A percentile compares a stretch with the other conserved stretches of the same genome.
These are phyloP conservation scores for Habrosyne pyritoides DNA, from an alignment of 2,888 invertebrate species.

Conservation along the genomic window DNA sequence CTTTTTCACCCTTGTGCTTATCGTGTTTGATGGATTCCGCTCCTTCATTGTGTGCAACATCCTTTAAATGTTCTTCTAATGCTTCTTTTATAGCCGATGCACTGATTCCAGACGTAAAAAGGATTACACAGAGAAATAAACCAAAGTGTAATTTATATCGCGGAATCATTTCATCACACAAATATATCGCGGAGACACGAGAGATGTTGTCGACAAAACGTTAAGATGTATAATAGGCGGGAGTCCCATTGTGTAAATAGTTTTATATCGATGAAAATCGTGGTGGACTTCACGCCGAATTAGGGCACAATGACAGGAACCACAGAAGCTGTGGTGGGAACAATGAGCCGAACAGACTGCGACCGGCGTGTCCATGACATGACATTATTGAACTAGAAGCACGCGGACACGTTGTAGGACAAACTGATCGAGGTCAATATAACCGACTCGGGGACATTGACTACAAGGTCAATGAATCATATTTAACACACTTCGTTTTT, in stretches of 20 bases:
- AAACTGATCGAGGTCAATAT: constrained; percentile 65
- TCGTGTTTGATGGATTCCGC: constrained; percentile 70
- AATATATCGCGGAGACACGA: constrained; percentile 15
- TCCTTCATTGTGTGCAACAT: constrained; percentile 69
- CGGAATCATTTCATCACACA: constrained; percentile 66
- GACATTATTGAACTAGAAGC: constrained; percentile 56
- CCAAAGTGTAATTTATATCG: constrained; percentile 48
- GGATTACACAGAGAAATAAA: constrained; percentile 50
- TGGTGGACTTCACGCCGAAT: constrained; percentile 75
- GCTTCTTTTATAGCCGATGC: constrained; percentile 73
- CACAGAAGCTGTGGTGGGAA: constrained; percentile 61
- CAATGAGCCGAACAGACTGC: constrained; percentile 59
- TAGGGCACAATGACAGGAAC: constrained; percentile 81
- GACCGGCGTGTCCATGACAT: constrained; percentile 70
- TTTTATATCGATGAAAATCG: constrained; percentile 74
- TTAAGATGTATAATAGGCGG: constrained; percentile 57
- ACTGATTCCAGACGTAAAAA: constrained; percentile 51
- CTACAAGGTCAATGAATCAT: constrained; percentile 51
- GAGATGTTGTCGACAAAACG: constrained; percentile 45
- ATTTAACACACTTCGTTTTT: constrained; percentile 8
- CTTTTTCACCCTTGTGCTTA: constrained; percentile 74
- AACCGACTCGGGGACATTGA: constrained; percentile 54
- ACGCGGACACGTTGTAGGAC: constrained; percentile 44
- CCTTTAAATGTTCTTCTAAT: constrained; percentile 76
- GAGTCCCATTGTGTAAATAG: constrained; percentile 55